Evolutionary conservation across 2,113 vertebrate genomes (phyloP), one percentile per base, ranked within the genome.

Genomic region (Vidua chalybeata): DNA sequence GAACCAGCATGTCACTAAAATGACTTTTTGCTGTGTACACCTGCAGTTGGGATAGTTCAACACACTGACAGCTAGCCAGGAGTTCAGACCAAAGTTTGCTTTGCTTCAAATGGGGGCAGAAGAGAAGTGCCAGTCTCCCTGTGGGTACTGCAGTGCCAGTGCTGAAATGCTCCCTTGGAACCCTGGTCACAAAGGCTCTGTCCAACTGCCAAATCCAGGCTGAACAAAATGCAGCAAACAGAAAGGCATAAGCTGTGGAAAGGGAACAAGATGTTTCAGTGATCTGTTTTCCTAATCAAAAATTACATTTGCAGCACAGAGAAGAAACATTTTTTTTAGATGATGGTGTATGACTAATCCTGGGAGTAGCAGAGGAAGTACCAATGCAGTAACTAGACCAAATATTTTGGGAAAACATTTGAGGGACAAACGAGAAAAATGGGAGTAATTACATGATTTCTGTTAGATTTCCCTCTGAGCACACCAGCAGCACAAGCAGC

Each of bases 361-460:
- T 61, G 69, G 52, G 56, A 86, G 41, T 33, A 86, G 64, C 51
- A 83, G 52, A 89, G 52, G 64, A 84, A 93, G 64, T 66, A 83
- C 54, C 68, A 82, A 27, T 26, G 77, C 56, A 45, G 28, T 67
- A 86, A 74, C 31, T 1, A 92, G 52, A 92, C 61, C 43, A 67
- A 94, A 88, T 58, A 67, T 26, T 78, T 74, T 35, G n/a, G 73
- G 54, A 90, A 96, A 88, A 83, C 27, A 74, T 75, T 41, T 71
- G 73, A 86, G 52, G 31, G 76, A 78, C 79, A 89, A 89, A 43
- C 31, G 84, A 72, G 56, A 94, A 94, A 95, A 89, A 84, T 1
- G 4, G 22, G 56, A 88, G 72, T 59, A 96, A 94, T 86, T 92
- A 93, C 73, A 75, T 30, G 20, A 84, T 89, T 95, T 83, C 72